Evolutionary conservation across 2,888 invertebrate species (phyloP).

Genomic region (Trichogramma evanescens): DNA sequence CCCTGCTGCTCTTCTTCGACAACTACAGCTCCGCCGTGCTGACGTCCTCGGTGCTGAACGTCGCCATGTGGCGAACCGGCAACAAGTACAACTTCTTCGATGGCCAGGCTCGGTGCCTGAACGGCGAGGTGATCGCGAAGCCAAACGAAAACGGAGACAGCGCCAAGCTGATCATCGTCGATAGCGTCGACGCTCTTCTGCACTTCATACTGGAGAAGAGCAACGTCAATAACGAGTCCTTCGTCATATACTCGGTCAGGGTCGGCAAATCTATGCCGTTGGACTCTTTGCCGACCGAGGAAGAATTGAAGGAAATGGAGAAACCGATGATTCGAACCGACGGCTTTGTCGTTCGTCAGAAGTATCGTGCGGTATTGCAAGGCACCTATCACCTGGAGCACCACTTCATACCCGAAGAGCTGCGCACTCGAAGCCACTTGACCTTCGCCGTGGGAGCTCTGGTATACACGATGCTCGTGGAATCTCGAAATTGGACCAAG

Average conservation of each 20-base stretch:
- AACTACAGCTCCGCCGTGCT: slow-evolving; percentile 33
- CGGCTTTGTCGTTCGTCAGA: slow-evolving; percentile 33
- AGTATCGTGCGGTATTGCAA: slow-evolving; percentile 35
- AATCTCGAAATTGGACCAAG: slow-evolving; percentile 38
- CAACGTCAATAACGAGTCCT: slow-evolving; percentile 35
- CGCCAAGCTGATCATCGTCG: slow-evolving; percentile 37
- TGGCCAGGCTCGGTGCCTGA: slow-evolving; percentile 33
- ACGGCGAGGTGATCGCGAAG: slow-evolving; percentile 26
- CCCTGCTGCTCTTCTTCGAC: slow-evolving; percentile 36
- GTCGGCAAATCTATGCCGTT: slow-evolving; percentile 26
- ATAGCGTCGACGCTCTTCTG: slow-evolving; percentile 31
- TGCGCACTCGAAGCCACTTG: slow-evolving; percentile 34
- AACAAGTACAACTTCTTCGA: slow-evolving; percentile 38
- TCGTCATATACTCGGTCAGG: slow-evolving; percentile 32
- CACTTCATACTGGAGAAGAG: slow-evolving; percentile 40
- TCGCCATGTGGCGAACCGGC: slow-evolving; percentile 38
- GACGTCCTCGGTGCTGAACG: slow-evolving; percentile 33
- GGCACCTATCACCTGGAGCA: slow-evolving; percentile 38
- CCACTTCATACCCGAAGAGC: slow-evolving; percentile 27
- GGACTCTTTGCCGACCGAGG: slow-evolving; percentile 19
- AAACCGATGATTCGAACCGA: slow-evolving; percentile 31
- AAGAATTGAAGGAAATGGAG: slow-evolving; percentile 19
- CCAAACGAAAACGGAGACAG: slow-evolving; percentile 22
- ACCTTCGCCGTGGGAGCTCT: slow-evolving; percentile 36
- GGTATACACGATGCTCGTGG: slow-evolving; percentile 37